These are phyloP conservation scores for Drosophila saltans DNA, from an alignment of 1,140 invertebrate species.

Conservation along the genomic window DNA sequence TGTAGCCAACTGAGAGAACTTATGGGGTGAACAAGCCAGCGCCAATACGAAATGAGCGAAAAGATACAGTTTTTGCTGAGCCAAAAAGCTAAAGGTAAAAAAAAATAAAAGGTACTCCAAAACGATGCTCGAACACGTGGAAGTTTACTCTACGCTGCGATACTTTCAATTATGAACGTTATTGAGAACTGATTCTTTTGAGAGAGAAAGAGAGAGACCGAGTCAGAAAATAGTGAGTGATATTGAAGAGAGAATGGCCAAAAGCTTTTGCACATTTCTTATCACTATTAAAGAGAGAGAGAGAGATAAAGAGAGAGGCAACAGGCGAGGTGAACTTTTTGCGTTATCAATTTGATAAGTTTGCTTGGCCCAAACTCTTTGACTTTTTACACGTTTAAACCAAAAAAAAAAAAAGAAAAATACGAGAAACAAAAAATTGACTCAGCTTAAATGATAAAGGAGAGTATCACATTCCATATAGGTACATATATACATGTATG, in stretches of 20 bases:
- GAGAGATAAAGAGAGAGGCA: background rate
- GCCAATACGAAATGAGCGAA: background rate
- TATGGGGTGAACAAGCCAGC: no score
- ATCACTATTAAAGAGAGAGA: slow-evolving; percentile 22
- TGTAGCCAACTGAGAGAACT: no score
- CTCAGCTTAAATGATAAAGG: slow-evolving; percentile 5
- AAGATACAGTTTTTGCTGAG: no score
- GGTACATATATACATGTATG: background rate
- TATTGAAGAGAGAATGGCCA: no score
- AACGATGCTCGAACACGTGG: slow-evolving; percentile 45
- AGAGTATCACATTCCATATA: slow-evolving; percentile 10
- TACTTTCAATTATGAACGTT: slow-evolving; percentile 36
- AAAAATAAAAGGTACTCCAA: background rate
- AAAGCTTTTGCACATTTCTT: slow-evolving; percentile 32
- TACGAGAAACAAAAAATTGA: background rate
- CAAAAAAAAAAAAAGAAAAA: background rate
- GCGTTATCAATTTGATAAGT: slow-evolving; percentile 53
- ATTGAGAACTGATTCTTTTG: background rate
- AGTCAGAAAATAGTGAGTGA: background rate
- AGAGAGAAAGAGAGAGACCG: slow-evolving; percentile 3
- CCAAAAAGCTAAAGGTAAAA: background rate
- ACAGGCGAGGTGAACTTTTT: slow-evolving; percentile 15
- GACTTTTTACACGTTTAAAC: background rate
- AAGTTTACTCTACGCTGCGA: background rate
- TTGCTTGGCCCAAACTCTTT: slow-evolving; percentile 18